These are phyloP conservation scores for Noctua janthe DNA, from an alignment of 2,888 invertebrate species.

Conservation along the genomic window DNA sequence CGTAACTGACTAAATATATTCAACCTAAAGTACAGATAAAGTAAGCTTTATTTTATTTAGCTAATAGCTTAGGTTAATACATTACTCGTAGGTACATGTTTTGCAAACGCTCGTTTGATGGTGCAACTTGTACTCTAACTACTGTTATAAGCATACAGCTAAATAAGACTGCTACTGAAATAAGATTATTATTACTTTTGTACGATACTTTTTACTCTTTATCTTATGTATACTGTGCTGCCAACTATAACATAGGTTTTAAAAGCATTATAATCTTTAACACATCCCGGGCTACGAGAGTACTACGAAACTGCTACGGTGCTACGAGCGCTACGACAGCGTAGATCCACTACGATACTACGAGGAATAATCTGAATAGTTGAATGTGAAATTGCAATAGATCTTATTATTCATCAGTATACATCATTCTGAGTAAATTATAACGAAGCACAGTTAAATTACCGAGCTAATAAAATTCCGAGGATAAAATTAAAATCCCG, in stretches of 20 bases:
- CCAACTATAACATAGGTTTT: not conserved
- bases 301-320: conserved; percentile 26
- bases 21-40: not conserved
- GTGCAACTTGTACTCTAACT: conserved; percentile 9
- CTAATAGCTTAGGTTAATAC: conserved; percentile 3
- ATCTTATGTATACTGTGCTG: not conserved
- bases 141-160: not conserved
- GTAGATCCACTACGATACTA: conserved; percentile 4
- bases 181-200: not conserved
- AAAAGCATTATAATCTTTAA: not conserved
- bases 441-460: conserved; percentile 5
- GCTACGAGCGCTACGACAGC: conserved; percentile 28
- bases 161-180: conserved; percentile 2
- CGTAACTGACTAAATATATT: not conserved
- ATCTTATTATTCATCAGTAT: not conserved
- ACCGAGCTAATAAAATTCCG: conserved; percentile 24
- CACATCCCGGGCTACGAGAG: not conserved
- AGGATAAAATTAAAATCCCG: conserved; percentile 18
- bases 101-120: conserved; percentile 14
- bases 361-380: not conserved
- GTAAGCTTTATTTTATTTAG: not conserved
- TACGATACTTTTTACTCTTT: not conserved
- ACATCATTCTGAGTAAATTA: not conserved
- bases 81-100: conserved; percentile 15
- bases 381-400: not conserved